Percentiles rank a stretch among this genome's conserved stretches.
Evolutionary conservation across 1,140 invertebrate species (phyloP).

Genomic region (Drosophila novamexicana): DNA sequence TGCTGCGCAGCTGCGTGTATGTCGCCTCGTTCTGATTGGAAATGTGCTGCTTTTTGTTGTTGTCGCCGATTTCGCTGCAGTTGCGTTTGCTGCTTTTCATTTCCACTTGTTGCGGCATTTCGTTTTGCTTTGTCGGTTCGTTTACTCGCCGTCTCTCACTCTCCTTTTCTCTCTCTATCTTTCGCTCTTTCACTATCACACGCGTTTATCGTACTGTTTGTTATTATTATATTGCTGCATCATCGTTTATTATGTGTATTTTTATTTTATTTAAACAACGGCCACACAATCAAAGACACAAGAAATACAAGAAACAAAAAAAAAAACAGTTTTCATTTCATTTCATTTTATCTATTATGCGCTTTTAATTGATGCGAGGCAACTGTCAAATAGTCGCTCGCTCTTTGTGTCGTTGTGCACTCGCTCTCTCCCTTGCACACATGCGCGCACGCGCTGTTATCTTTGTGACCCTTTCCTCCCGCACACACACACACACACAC

Average conservation of each 20-base stretch:
- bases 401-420: slow-evolving; percentile 2
- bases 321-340: slow-evolving; percentile 29
- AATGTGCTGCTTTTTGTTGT: slow-evolving; percentile 46
- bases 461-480: slow-evolving; percentile 9
- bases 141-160: slow-evolving; percentile 1
- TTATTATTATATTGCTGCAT: slow-evolving; percentile 50
- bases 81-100: slow-evolving; percentile 34
- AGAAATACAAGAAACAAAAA: neutral
- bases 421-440: slow-evolving; percentile 11
- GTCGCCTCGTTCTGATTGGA: slow-evolving; percentile 45
- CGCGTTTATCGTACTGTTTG: slow-evolving; percentile 55
- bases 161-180: neutral
- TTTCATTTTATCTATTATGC: slow-evolving; percentile 42
- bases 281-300: slow-evolving; percentile 26
- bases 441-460: slow-evolving; percentile 13
- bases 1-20: slow-evolving; percentile 19
- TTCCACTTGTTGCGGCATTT: slow-evolving; percentile 54
- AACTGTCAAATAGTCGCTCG: slow-evolving; percentile 43
- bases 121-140: slow-evolving; percentile 15
- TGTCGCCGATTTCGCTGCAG: slow-evolving; percentile 39
- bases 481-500: slow-evolving; percentile 9
- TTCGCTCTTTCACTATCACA: slow-evolving; percentile 15
- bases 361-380: slow-evolving; percentile 51
- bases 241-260: slow-evolving; percentile 32
- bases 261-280: slow-evolving; percentile 4